These are phyloP conservation scores for Trachurus trachurus DNA, from an alignment of 2,797 vertebrate species.

Conservation along the genomic window DNA sequence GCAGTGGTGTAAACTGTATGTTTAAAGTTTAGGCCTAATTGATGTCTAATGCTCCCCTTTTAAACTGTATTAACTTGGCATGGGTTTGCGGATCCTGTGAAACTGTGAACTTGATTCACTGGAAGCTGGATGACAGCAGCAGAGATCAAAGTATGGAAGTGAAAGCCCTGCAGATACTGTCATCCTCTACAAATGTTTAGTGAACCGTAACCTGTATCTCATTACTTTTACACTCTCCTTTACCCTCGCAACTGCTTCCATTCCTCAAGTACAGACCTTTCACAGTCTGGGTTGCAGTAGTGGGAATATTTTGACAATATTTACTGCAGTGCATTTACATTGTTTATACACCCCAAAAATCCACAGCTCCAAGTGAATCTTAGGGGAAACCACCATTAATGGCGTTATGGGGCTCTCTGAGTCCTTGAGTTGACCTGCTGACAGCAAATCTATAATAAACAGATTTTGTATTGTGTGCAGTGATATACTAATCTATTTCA, in stretches of 20 bases:
- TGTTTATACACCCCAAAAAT: background rate
- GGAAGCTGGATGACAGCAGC: slow-evolving; percentile 75
- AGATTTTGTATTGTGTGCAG: slow-evolving; percentile 17
- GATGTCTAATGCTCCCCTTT: slow-evolving; percentile 56
- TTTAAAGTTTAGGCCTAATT: slow-evolving; percentile 50
- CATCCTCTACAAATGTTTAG: slow-evolving; percentile 82
- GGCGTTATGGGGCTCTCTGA: slow-evolving; percentile 11
- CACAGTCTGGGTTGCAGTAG: slow-evolving; percentile 6
- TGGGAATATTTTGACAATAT: slow-evolving; percentile 21
- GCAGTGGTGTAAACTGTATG: slow-evolving; percentile 35
- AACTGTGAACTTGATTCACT: slow-evolving; percentile 72
- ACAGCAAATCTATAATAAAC: slow-evolving; percentile 36
- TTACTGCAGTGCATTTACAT: background rate
- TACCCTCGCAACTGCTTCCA: slow-evolving; percentile 45
- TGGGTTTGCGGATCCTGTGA: slow-evolving; percentile 56
- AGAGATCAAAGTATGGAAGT: slow-evolving; percentile 81
- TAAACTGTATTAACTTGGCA: slow-evolving; percentile 74
- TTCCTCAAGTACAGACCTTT: slow-evolving; percentile 44
- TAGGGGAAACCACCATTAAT: background rate
- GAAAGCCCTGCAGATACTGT: slow-evolving; percentile 80
- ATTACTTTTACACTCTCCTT: slow-evolving; percentile 71
- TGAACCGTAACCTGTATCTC: slow-evolving; percentile 77
- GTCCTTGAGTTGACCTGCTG: slow-evolving; percentile 26
- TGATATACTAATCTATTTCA: slow-evolving; percentile 34
- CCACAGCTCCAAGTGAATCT: background rate